phyloP scores from a whole-genome alignment of 92 coral and sea anemone species.

The Palythoa grandiflora region DNA sequence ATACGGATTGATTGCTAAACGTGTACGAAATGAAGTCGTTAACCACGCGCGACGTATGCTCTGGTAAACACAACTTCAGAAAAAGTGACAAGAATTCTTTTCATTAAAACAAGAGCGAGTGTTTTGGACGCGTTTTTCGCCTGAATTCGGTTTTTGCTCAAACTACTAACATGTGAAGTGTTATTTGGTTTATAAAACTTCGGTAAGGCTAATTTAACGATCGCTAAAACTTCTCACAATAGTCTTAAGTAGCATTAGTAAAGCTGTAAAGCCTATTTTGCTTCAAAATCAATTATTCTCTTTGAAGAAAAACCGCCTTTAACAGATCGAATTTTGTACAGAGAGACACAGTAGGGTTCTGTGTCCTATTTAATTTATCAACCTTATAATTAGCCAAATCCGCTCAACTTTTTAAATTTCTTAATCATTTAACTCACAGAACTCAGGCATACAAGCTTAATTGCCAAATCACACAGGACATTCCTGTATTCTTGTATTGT shows the following conservation, averaged over 20 bases:
- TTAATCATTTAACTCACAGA: neutral
- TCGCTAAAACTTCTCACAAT: conserved; percentile 39
- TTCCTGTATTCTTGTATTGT: conserved; percentile 37
- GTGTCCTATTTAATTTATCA: conserved; percentile 29
- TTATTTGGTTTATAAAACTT: conserved; percentile 41
- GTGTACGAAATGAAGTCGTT: conserved; percentile 67
- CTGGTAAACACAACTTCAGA: conserved; percentile 61
- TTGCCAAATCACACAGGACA: neutral
- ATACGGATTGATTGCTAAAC: conserved; percentile 72
- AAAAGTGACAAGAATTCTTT: conserved; percentile 9
- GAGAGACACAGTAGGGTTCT: conserved; percentile 42
- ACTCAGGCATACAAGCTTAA: neutral
- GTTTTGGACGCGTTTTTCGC: conserved; percentile 3
- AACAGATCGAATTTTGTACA: conserved; percentile 30
- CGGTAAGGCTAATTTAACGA: conserved; percentile 18
- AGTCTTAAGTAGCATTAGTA: neutral
- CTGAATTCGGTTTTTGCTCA: neutral
- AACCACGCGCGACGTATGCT: conserved; percentile 47
- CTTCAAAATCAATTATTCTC: conserved; percentile 43
- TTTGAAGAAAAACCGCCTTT: conserved; percentile 34
- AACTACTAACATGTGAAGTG: neutral
- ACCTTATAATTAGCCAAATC: conserved; percentile 41
- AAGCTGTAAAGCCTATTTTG: conserved; percentile 23
- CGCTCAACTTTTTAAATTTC: conserved; percentile 14
- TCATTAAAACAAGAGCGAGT: neutral